phyloP scores from a whole-genome alignment of 2,888 invertebrate genomes.

The Dascillus cervinus region DNA sequence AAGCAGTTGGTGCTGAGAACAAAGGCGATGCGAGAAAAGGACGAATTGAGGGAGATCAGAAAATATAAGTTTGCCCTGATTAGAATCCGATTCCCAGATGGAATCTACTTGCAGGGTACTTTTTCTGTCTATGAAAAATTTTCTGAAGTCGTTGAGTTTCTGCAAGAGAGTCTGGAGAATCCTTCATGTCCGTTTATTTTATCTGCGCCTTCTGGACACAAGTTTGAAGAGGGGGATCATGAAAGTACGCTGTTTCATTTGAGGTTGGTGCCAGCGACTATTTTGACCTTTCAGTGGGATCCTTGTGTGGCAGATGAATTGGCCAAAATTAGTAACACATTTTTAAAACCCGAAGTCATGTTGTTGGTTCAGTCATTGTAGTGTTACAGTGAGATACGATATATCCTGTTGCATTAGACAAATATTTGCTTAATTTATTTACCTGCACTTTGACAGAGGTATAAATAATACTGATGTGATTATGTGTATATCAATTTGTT shows the following conservation, averaged over 20 bases:
- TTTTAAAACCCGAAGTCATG: constrained; percentile 71
- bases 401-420: no score
- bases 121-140: constrained; percentile 79
- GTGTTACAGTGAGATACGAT: no score
- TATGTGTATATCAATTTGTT: no score
- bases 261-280: constrained; percentile 72
- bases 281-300: constrained; percentile 70
- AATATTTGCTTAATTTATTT: no score
- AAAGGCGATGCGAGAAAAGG: constrained; percentile 91
- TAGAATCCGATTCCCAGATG: constrained; percentile 82
- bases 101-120: constrained; percentile 77
- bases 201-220: constrained; percentile 60
- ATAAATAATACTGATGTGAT: no score
- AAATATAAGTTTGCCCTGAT: constrained; percentile 82
- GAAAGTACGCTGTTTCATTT: constrained; percentile 70
- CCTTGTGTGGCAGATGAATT: constrained; percentile 46
- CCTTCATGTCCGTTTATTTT: constrained; percentile 63
- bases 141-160: constrained; percentile 66
- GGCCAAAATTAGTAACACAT: constrained; percentile 50
- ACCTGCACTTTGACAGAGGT: no score
- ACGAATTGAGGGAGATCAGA: constrained; percentile 69
- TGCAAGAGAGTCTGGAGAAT: constrained; percentile 66
- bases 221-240: constrained; percentile 56
- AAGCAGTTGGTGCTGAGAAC: constrained; percentile 78
- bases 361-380: constrained; percentile 56